Conservation (phyloP, 1,140 invertebrate genomes). For the Cyphomyrmex costatus region DNA sequence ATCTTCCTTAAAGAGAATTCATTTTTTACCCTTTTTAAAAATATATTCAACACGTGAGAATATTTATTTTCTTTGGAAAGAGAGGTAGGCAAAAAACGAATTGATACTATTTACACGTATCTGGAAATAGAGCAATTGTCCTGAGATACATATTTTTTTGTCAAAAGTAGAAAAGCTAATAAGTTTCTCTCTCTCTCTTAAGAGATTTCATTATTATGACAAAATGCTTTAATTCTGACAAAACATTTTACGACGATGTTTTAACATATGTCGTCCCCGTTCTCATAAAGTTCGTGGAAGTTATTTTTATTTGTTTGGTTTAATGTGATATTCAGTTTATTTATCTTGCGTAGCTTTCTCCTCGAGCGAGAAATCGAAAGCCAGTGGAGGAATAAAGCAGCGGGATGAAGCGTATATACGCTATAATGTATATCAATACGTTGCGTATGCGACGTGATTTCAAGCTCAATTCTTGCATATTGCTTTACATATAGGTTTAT, state of each 20-base stretch:
- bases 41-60: neutral
- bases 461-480: neutral
- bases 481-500: slow-evolving; percentile 5
- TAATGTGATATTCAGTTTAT: slow-evolving; percentile 20
- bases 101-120: neutral
- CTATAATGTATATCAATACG: slow-evolving; percentile 13
- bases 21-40: neutral
- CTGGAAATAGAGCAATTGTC: slow-evolving; percentile 22
- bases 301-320: slow-evolving; percentile 39
- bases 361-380: neutral
- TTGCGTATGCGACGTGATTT: neutral
- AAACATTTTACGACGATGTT: slow-evolving; percentile 4
- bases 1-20: slow-evolving; percentile 3
- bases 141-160: neutral
- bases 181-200: too few species aligned
- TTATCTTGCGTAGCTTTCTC: slow-evolving; percentile 26
- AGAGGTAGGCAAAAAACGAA: neutral
- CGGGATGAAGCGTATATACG: neutral
- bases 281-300: neutral
- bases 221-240: slow-evolving; percentile 14
- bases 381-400: neutral
- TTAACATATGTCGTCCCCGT: neutral
- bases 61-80: slow-evolving; percentile 23
- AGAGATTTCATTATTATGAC: slow-evolving; percentile 23
- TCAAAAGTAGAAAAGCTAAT: neutral